phyloP scores from a whole-genome alignment of 2,888 invertebrate genomes.

The Harmothoe impar region DNA sequence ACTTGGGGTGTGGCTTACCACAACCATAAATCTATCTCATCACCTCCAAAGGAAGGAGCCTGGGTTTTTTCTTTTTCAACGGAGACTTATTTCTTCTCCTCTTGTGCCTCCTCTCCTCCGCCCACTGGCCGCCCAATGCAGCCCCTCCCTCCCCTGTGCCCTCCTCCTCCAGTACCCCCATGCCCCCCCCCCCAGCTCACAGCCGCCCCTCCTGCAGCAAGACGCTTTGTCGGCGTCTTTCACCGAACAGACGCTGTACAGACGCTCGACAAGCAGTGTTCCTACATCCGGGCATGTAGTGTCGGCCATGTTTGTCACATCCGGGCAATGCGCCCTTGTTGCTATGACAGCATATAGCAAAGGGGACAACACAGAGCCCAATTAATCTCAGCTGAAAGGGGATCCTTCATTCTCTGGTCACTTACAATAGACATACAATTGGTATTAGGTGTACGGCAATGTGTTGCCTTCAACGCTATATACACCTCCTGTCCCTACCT shows the following conservation, averaged over 20 bases:
- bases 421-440: too few relatives aligned
- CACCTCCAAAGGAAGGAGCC: conserved; percentile 24
- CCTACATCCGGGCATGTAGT: conserved; percentile 43
- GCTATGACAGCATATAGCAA: not conserved
- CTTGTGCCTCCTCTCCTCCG: not conserved
- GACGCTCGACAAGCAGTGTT: not conserved
- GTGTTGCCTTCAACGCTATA: too few relatives aligned
- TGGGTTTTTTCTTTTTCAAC: not conserved
- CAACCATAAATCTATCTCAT: conserved; percentile 59
- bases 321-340: conserved; percentile 23
- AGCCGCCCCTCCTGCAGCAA: not conserved
- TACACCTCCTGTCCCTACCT: too few relatives aligned
- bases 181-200: not conserved
- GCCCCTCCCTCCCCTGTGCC: not conserved
- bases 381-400: too few relatives aligned
- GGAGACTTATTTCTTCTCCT: conserved; percentile 34
- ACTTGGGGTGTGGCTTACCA: conserved; percentile 60
- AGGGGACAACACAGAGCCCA: not conserved
- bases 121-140: not conserved
- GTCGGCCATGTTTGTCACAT: conserved; percentile 38
- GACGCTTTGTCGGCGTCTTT: conserved; percentile 26
- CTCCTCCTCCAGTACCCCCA: conserved; percentile 11
- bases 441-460: too few relatives aligned
- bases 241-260: not conserved
- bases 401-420: too few relatives aligned